These are phyloP conservation scores for Galeopterus variegatus DNA, from an alignment of 2,113 vertebrate genomes.

Conservation along the genomic window DNA sequence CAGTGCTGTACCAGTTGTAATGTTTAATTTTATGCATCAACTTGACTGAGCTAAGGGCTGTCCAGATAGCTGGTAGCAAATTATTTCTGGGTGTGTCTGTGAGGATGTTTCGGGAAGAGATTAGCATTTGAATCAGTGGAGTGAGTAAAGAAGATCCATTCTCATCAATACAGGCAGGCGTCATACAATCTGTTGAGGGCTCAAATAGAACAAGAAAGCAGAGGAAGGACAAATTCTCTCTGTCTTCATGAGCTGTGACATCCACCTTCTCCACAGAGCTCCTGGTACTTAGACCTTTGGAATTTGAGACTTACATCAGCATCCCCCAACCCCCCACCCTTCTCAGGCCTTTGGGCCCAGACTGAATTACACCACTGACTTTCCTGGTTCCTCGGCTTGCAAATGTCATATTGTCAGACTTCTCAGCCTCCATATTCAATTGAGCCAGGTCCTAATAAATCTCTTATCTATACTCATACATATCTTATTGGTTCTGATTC, in stretches of 20 bases:
- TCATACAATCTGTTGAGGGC: not conserved
- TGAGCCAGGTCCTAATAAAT: not conserved
- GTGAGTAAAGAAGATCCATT: not conserved
- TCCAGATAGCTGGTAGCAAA: not conserved
- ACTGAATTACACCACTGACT: not conserved
- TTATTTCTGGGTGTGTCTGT: not conserved
- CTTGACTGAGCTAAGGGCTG: not conserved
- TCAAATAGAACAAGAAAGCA: not conserved
- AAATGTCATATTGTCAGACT: not conserved
- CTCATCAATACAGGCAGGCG: not conserved
- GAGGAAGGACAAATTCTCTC: not conserved
- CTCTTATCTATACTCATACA: no score
- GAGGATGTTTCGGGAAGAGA: not conserved
- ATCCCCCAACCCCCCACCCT: rapidly evolving
- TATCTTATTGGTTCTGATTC: not conserved
- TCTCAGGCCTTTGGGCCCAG: not conserved
- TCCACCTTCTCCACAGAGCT: not conserved
- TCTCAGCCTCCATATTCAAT: not conserved
- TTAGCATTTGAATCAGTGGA: not conserved
- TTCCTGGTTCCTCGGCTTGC: not conserved
- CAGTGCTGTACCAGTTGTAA: not conserved
- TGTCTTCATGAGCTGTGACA: not conserved
- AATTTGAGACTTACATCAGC: not conserved
- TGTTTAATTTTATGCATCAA: not conserved
- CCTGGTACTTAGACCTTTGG: not conserved